A percentile compares a stretch with the other conserved stretches of the same genome.
phyloP scores from a whole-genome alignment of 1,140 invertebrate species.

The Brachionus rotundiformis region DNA sequence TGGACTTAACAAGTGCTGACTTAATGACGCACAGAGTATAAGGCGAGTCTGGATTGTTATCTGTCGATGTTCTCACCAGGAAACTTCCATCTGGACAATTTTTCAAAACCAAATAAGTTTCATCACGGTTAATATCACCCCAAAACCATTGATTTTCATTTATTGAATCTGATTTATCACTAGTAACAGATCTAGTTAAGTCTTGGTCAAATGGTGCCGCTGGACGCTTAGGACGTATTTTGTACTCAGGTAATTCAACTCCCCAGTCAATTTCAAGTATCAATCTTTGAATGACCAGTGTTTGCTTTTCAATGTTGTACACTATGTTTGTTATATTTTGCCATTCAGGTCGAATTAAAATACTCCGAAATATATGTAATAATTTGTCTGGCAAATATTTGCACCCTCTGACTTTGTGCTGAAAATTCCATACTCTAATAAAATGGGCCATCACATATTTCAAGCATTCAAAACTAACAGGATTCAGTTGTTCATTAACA shows the following conservation, averaged over 20 bases:
- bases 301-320: conserved; percentile 36
- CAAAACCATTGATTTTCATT: conserved; percentile 45
- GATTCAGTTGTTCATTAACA: conserved; percentile 10
- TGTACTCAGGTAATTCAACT: conserved; percentile 9
- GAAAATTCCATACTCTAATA: conserved; percentile 24
- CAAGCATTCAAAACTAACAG: not conserved
- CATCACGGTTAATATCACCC: conserved; percentile 18
- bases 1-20: conserved; percentile 9
- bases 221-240: conserved; percentile 26
- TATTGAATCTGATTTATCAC: not conserved
- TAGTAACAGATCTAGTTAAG: not conserved
- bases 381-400: conserved; percentile 44
- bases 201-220: not conserved
- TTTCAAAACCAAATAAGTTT: conserved; percentile 29
- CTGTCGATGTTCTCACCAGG: conserved; percentile 17
- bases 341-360: conserved; percentile 34
- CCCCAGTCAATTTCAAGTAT: conserved; percentile 41
- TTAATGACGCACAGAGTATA: conserved; percentile 44
- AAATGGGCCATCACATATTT: conserved; percentile 21
- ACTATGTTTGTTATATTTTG: not conserved
- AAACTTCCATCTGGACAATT: conserved; percentile 50
- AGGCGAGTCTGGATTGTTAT: not conserved
- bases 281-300: conserved; percentile 34
- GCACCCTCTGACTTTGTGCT: conserved; percentile 35
- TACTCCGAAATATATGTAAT: conserved; percentile 32